phyloP scores from a whole-genome alignment of 2,888 invertebrate species.

The Dicyrtomina minuta region DNA sequence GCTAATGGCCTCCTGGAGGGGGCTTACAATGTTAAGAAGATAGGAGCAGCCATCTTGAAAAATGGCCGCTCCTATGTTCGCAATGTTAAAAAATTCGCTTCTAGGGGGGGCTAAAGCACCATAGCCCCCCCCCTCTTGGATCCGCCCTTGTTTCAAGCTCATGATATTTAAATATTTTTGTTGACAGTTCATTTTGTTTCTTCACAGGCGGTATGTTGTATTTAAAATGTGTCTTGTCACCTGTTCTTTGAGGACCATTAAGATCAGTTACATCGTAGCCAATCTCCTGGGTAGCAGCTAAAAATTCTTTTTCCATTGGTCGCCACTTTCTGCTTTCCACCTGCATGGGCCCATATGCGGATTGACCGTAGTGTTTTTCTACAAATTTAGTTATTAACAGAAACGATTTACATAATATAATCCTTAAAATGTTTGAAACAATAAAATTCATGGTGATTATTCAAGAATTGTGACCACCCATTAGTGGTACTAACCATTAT shows the following conservation, averaged over 20 bases:
- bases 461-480: neutral
- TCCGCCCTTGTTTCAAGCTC: too few species aligned
- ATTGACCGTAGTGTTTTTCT: conserved; percentile 8
- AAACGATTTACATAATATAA: neutral
- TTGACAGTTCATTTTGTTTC: too few species aligned
- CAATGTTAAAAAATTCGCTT: too few species aligned
- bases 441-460: neutral
- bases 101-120: too few species aligned
- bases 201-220: too few species aligned
- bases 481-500: conserved; percentile 28
- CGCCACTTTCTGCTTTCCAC: conserved; percentile 37
- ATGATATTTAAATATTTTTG: too few species aligned
- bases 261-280: conserved; percentile 40
- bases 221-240: too few species aligned
- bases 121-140: too few species aligned
- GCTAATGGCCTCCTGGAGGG: too few species aligned
- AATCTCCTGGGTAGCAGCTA: conserved; percentile 43
- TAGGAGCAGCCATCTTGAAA: too few species aligned
- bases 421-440: neutral
- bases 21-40: too few species aligned
- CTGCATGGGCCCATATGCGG: conserved; percentile 2
- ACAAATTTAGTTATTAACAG: neutral
- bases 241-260: conserved; percentile 44
- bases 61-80: too few species aligned
- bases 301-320: conserved; percentile 39